Conservation (phyloP, 2,113 vertebrate species). For the Nyctereutes procyonoides region DNA sequence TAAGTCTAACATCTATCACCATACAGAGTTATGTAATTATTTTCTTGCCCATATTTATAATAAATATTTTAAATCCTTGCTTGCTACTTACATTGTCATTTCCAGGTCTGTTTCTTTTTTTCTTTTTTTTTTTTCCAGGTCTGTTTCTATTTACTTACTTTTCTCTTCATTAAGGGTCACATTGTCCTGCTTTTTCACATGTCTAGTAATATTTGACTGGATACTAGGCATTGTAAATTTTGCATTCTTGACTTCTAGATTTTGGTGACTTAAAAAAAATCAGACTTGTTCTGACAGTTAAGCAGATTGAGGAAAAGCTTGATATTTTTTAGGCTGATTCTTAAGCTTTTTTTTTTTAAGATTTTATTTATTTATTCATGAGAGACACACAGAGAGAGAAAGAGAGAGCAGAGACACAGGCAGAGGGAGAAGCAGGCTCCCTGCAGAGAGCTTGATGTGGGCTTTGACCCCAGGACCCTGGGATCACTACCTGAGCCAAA, state of each 20-base stretch:
- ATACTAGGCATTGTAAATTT: background rate
- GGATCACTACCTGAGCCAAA: too few species aligned
- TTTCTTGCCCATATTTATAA: background rate
- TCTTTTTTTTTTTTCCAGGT: background rate
- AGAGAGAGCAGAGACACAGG: too few species aligned
- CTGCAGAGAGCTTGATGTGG: too few species aligned
- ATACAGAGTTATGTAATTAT: background rate
- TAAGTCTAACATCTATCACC: background rate
- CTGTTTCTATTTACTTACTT: background rate
- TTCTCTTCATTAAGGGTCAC: background rate
- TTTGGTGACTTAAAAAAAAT: background rate
- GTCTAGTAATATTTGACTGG: background rate
- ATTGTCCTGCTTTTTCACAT: background rate
- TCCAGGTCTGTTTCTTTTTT: background rate
- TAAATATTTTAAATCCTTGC: background rate
- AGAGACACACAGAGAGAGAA: too few species aligned
- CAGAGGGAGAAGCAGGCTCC: too few species aligned
- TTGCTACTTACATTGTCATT: background rate
- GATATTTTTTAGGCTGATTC: background rate
- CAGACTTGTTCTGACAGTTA: background rate
- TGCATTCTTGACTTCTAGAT: background rate
- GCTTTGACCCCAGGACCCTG: too few species aligned
- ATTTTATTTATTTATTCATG: too few species aligned
- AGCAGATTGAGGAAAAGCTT: background rate
- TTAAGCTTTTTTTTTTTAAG: background rate